Evolutionary conservation across 2,113 vertebrate species (phyloP).

Genomic region (Dipodomys stephensi): DNA sequence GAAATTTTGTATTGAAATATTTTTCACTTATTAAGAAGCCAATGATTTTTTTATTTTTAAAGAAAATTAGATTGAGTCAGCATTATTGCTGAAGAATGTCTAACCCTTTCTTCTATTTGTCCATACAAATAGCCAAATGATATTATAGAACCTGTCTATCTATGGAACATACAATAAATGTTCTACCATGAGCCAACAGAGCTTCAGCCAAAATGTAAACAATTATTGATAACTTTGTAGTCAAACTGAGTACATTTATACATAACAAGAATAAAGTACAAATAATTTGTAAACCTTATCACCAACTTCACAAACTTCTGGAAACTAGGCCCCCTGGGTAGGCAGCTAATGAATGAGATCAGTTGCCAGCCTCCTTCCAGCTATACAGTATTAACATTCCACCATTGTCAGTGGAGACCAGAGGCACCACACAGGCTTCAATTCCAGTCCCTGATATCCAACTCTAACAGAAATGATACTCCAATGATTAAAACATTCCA

Average conservation of each 20-base stretch:
- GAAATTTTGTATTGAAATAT: constrained; percentile 44
- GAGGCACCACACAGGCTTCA: background rate
- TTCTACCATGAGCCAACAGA: background rate
- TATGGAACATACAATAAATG: background rate
- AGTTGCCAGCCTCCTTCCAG: background rate
- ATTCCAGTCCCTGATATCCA: background rate
- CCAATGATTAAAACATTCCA: constrained; percentile 54
- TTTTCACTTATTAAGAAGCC: constrained; percentile 15
- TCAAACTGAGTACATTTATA: background rate
- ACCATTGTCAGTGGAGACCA: background rate
- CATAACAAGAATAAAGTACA: background rate
- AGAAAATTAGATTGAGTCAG: background rate
- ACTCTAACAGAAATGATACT: constrained; percentile 45
- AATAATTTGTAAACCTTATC: constrained; percentile 4
- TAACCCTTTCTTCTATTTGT: background rate
- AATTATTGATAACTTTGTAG: background rate
- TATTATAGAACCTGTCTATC: background rate
- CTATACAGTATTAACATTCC: background rate
- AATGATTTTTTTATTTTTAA: background rate
- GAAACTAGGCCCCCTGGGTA: background rate
- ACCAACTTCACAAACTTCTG: constrained; percentile 3
- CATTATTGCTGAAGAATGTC: background rate
- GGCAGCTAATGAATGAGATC: background rate
- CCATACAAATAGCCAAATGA: background rate
- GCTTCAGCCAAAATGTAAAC: background rate